Percentiles rank a stretch among this genome's conserved stretches.
phyloP scores from a whole-genome alignment of 2,888 invertebrate species.

The Megamerina dolium region DNA sequence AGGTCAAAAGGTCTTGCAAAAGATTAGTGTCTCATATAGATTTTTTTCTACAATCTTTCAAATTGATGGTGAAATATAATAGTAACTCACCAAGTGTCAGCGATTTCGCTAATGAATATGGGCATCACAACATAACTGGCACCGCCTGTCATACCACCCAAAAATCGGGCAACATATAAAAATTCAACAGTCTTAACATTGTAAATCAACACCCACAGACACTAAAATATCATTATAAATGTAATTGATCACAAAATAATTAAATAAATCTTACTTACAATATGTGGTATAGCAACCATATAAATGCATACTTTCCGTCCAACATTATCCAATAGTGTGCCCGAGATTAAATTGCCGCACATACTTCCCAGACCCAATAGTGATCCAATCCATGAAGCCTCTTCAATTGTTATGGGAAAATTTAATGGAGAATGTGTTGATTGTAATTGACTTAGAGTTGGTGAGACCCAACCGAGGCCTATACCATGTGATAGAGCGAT shows the following conservation, averaged over 20 bases:
- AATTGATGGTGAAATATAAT: no score
- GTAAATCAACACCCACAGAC: slow-evolving; percentile 35
- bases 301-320: slow-evolving; percentile 38
- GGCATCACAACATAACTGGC: slow-evolving; percentile 38
- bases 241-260: no score
- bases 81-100: slow-evolving; percentile 34
- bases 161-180: slow-evolving; percentile 38
- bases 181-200: slow-evolving; percentile 33
- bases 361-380: slow-evolving; percentile 38
- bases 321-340: slow-evolving; percentile 30
- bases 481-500: slow-evolving; percentile 43
- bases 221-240: background rate
- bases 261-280: slow-evolving; percentile 32
- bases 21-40: no score
- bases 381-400: slow-evolving; percentile 43
- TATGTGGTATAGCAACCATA: slow-evolving; percentile 35
- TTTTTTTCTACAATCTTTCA: no score
- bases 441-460: slow-evolving; percentile 36
- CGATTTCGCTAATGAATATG: slow-evolving; percentile 43
- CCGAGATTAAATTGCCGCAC: slow-evolving; percentile 36
- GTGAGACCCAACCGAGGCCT: slow-evolving; percentile 43
- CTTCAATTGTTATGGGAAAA: slow-evolving; percentile 28
- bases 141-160: slow-evolving; percentile 42
- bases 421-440: slow-evolving; percentile 27
- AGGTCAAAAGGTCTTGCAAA: no score